Conservation (phyloP, 2,797 vertebrate species). For the Peromyscus eremicus region DNA sequence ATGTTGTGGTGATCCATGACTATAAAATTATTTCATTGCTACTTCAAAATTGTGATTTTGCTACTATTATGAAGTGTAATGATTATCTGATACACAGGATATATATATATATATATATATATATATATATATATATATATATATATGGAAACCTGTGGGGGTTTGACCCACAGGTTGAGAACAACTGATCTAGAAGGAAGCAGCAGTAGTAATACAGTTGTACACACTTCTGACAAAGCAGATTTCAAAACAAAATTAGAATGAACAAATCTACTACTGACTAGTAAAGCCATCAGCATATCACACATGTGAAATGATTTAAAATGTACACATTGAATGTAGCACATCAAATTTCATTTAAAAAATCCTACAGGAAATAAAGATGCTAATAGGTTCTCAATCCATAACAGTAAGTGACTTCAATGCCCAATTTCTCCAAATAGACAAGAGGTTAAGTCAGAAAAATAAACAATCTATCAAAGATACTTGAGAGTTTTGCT, state of each 20-base stretch:
- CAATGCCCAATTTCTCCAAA: rapidly evolving
- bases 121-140: not conserved
- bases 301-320: not conserved
- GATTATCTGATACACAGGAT: not conserved
- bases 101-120: not conserved
- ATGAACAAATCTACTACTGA: not conserved
- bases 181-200: not conserved
- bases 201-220: not conserved
- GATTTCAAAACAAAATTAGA: not conserved
- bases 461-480: not conserved
- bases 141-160: not conserved
- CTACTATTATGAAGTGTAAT: not conserved
- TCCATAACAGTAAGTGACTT: not conserved
- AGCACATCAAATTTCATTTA: not conserved
- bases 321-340: not conserved
- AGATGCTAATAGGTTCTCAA: not conserved
- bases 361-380: not conserved
- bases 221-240: not conserved
- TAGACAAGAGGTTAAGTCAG: not conserved
- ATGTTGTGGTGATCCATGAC: not conserved
- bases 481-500: not conserved
- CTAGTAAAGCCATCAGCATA: not conserved
- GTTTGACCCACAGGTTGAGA: not conserved
- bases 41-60: not conserved
- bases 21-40: not conserved